A percentile compares a stretch with the other conserved stretches of the same genome.
Conservation (phyloP, 2,797 vertebrate species). For the Mus minutoides region DNA sequence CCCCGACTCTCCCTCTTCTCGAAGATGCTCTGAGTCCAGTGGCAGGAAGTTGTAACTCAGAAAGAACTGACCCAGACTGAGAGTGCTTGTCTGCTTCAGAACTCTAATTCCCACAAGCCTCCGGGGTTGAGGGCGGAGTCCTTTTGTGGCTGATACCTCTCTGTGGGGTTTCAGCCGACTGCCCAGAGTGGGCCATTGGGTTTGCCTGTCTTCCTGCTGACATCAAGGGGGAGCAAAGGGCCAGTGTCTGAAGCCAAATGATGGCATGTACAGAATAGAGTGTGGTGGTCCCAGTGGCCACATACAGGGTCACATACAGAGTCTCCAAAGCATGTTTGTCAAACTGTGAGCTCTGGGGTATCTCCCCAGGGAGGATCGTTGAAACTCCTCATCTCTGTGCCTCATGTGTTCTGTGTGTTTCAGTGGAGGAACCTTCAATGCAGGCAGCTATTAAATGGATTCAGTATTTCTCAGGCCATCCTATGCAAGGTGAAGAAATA, state of each 20-base stretch:
- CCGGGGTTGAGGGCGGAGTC: background rate
- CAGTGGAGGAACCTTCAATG: background rate
- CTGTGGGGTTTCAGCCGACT: background rate
- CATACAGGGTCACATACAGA: background rate
- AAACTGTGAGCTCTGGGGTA: background rate
- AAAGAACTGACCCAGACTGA: background rate
- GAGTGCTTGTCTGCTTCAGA: background rate
- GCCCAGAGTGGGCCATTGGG: background rate
- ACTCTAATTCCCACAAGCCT: background rate
- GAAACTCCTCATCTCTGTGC: background rate
- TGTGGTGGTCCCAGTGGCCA: background rate
- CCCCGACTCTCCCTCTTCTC: background rate
- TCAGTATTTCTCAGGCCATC: background rate
- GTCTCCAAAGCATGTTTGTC: background rate
- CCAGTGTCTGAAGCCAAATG: background rate
- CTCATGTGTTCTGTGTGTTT: background rate
- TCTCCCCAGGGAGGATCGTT: background rate
- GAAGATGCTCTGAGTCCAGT: background rate
- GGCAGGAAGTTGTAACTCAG: conserved; percentile 41
- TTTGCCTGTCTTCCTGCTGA: background rate
- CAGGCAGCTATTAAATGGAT: background rate
- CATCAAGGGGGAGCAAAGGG: background rate
- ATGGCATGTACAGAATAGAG: background rate
- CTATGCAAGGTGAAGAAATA: background rate
- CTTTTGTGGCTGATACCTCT: no score